phyloP scores from a whole-genome alignment of 2,113 vertebrate species.

The Uropsilus gracilis region DNA sequence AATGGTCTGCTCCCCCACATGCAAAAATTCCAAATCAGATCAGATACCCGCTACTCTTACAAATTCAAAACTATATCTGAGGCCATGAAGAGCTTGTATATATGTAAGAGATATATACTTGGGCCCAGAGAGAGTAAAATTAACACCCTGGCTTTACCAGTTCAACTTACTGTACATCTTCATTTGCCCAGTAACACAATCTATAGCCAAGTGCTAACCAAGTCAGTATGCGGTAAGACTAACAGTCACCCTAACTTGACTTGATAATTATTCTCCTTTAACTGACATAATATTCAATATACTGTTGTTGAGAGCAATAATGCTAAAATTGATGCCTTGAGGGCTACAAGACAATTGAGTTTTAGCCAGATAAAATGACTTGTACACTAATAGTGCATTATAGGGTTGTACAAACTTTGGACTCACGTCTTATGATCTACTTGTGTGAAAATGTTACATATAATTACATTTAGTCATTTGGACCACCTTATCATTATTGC shows the following conservation, averaged over 20 bases:
- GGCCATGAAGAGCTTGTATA: slow-evolving; percentile 18
- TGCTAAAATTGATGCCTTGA: slow-evolving; percentile 85
- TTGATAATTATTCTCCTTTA: slow-evolving; percentile 84
- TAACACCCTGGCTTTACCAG: slow-evolving; percentile 77
- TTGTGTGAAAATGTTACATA: slow-evolving; percentile 48
- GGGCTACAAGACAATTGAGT: slow-evolving; percentile 87
- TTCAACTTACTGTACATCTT: slow-evolving; percentile 76
- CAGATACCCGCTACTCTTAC: background rate
- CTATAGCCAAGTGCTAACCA: slow-evolving; percentile 78
- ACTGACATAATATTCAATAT: slow-evolving; percentile 85
- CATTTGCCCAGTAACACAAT: slow-evolving; percentile 78
- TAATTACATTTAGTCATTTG: slow-evolving; percentile 69
- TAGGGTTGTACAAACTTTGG: slow-evolving; percentile 78
- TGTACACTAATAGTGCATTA: slow-evolving; percentile 86
- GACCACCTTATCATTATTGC: slow-evolving; percentile 67
- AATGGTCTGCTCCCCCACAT: background rate
- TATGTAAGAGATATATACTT: slow-evolving; percentile 27
- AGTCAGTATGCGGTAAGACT: slow-evolving; percentile 83
- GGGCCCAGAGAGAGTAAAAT: slow-evolving; percentile 66
- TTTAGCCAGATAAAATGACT: slow-evolving; percentile 87
- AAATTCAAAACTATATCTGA: slow-evolving; percentile 44
- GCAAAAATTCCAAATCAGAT: slow-evolving; percentile 20
- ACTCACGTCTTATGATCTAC: slow-evolving; percentile 60
- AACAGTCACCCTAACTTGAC: slow-evolving; percentile 82
- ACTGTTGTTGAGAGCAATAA: slow-evolving; percentile 82